A percentile compares a stretch with the other conserved stretches of the same genome.
Conservation (phyloP, 2,888 invertebrate genomes). For the Cosmopolites sordidus region DNA sequence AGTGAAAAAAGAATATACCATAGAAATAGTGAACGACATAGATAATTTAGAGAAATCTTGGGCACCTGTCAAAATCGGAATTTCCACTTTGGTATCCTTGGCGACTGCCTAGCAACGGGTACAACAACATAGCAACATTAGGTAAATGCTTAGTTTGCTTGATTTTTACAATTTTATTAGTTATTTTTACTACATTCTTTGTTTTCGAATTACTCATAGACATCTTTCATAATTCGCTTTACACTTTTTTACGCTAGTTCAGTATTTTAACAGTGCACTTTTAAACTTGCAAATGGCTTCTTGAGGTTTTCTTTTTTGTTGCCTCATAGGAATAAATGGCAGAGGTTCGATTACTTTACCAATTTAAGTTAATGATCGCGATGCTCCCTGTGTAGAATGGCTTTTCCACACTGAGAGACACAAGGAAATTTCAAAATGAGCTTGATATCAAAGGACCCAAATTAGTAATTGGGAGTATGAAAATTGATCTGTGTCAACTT, state of each 20-base stretch:
- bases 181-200: slow-evolving; percentile 1
- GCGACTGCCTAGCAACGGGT: slow-evolving; percentile 51
- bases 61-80: slow-evolving; percentile 46
- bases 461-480: slow-evolving; percentile 35
- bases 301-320: slow-evolving; percentile 15
- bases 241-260: neutral
- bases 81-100: slow-evolving; percentile 49
- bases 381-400: slow-evolving; percentile 9
- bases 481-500: slow-evolving; percentile 25
- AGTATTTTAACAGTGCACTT: slow-evolving; percentile 34
- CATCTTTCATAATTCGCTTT: neutral
- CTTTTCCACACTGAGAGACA: slow-evolving; percentile 17
- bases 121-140: slow-evolving; percentile 50
- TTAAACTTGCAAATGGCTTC: slow-evolving; percentile 27
- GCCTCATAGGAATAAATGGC: slow-evolving; percentile 4
- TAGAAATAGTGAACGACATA: slow-evolving; percentile 4
- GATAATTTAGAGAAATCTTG: slow-evolving; percentile 25
- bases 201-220: neutral
- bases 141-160: slow-evolving; percentile 41
- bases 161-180: slow-evolving; percentile 14
- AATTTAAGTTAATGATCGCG: slow-evolving; percentile 14
- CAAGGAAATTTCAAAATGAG: slow-evolving; percentile 33
- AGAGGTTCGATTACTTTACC: slow-evolving; percentile 8
- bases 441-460: slow-evolving; percentile 34
- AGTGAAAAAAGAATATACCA: neutral